Conservation (phyloP, 37 sponge, comb jelly and placozoan genomes). For the Hormiphora californensis region DNA sequence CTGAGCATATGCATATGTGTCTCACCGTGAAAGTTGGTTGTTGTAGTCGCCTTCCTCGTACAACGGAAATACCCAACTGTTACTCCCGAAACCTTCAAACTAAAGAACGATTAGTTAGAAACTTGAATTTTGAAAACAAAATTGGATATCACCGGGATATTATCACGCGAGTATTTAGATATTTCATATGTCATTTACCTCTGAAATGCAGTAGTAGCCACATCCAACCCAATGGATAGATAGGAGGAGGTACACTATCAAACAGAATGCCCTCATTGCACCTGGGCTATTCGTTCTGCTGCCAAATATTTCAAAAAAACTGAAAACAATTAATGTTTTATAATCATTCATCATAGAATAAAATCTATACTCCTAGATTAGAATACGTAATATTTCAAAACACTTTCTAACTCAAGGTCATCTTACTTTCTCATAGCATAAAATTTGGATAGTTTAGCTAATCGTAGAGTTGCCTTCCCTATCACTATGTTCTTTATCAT, state of each 20-base stretch:
- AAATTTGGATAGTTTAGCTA: slow-evolving; percentile 39
- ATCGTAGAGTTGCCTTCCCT: slow-evolving; percentile 5
- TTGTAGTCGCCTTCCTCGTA: slow-evolving; percentile 1
- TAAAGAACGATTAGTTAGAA: too few relatives aligned
- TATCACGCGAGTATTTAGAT: too few relatives aligned
- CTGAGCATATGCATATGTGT: too few relatives aligned
- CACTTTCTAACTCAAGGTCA: too few relatives aligned
- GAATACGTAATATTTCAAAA: too few relatives aligned
- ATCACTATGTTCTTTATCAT: slow-evolving; percentile 41
- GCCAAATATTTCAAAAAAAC: slow-evolving; percentile 61
- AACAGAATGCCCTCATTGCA: slow-evolving; percentile 63
- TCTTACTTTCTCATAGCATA: slow-evolving; percentile 35
- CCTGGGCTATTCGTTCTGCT: slow-evolving; percentile 81
- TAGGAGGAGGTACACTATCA: slow-evolving; percentile 70
- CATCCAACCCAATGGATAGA: slow-evolving; percentile 91
- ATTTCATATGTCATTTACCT: too few relatives aligned
- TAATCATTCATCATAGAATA: too few relatives aligned
- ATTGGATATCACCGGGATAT: too few relatives aligned
- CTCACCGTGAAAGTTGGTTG: neutral
- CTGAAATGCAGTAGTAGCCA: slow-evolving; percentile 81
- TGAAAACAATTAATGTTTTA: too few relatives aligned
- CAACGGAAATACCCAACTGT: slow-evolving; percentile 67
- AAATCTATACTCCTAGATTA: too few relatives aligned
- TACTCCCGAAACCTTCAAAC: slow-evolving; percentile 73
- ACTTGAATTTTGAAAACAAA: too few relatives aligned